These are phyloP conservation scores for Merodon equestris DNA, from an alignment of 2,888 invertebrate species.

Conservation along the genomic window DNA sequence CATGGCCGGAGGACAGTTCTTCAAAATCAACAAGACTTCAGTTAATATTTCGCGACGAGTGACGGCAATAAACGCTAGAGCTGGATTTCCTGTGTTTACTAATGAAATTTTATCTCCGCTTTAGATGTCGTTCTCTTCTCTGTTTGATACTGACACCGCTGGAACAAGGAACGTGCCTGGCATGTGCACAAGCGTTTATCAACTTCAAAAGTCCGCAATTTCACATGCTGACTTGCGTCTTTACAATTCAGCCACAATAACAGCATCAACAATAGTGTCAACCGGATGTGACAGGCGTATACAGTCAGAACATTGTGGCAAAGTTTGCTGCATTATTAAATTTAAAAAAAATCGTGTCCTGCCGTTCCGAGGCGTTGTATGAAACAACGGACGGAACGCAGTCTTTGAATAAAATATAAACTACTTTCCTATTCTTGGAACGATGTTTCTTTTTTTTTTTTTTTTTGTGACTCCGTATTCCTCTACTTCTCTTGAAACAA, in stretches of 20 bases:
- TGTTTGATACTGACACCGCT: too few species aligned
- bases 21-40: too few species aligned
- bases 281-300: too few species aligned
- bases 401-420: neutral
- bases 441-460: neutral
- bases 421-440: neutral
- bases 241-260: neutral
- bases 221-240: too few species aligned
- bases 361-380: too few species aligned
- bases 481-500: neutral
- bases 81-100: slow-evolving; percentile 4
- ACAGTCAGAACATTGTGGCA: neutral
- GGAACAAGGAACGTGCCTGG: too few species aligned
- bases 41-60: too few species aligned
- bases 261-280: neutral
- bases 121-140: slow-evolving; percentile 1
- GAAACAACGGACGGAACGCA: neutral
- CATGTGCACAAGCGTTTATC: too few species aligned
- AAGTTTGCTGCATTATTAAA: slow-evolving; percentile 5
- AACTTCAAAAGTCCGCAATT: too few species aligned
- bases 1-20: too few species aligned
- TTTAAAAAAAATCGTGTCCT: neutral
- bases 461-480: neutral
- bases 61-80: too few species aligned
- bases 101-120: slow-evolving; percentile 15